Evolutionary conservation across 2,888 invertebrate species (phyloP), one percentile per base, ranked within the genome.

Genomic region (Camptogramma bilineatum): DNA sequence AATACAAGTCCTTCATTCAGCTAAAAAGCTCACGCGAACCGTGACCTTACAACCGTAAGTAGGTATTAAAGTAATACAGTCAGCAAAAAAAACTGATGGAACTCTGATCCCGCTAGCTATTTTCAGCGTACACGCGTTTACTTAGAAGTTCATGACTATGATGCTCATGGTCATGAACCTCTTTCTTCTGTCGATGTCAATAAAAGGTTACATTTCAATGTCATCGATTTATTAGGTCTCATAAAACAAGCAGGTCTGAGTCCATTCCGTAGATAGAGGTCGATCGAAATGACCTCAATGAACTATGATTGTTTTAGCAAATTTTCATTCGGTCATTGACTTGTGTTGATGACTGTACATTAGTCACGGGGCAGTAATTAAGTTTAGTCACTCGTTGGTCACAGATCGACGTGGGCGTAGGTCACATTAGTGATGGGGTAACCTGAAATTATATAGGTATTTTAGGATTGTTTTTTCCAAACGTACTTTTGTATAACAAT

Each of bases 1-100:
- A 71, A 64, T 66, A 68, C 62, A 48, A 70, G 69, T 69, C 71
- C 71, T 71, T 73, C 73, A 73, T 70, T 69, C 64, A 70, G 52
- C 57, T 39, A 24, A 66, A 66, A 66, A 51, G 51, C 61, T 62
- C 73, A 73, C 73, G 73, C 73, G 63, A 73, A 21, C 66, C 50
- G 17, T 66, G 71, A 73, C 73, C 73, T 73, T 73, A 64, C 17
- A n/a, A 31, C 31, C n/a, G 47, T 24, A 56, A 56, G 28, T 60
- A 39, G 46, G n/a, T 51, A 50, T 50, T 46, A 48, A 48, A 31
- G 31, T 10, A 10, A 39, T 66, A 66, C 66, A 58, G 39, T 62
- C 58, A 61, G 18, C 46, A 10, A 39, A 24, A n/a, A 34, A 39
- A 39, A 18, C 1, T 28, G n/a, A 10, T 5, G 5, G 10, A 19